A percentile compares a stretch with the other conserved stretches of the same genome.
These are phyloP conservation scores for Myocastor coypus DNA, from an alignment of 2,113 vertebrate genomes.

Conservation along the genomic window DNA sequence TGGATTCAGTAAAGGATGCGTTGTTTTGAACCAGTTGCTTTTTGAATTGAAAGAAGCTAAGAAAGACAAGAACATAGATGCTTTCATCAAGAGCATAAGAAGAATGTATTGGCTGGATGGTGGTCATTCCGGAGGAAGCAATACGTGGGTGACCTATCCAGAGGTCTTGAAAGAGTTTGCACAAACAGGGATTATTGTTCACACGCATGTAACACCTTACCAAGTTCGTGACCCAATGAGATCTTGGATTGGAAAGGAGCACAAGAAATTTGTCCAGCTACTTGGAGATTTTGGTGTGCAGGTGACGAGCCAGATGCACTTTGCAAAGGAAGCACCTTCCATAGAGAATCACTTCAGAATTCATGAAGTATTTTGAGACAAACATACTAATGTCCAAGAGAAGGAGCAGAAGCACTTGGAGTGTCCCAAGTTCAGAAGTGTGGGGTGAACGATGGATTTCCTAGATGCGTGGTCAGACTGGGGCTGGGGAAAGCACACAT, in stretches of 20 bases:
- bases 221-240: slow-evolving; percentile 96
- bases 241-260: slow-evolving; percentile 97
- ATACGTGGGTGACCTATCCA: slow-evolving; percentile 96
- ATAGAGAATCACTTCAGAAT: slow-evolving; percentile 98
- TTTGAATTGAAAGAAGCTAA: slow-evolving; percentile 93
- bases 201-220: slow-evolving; percentile 96
- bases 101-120: slow-evolving; percentile 98
- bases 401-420: slow-evolving; percentile 73
- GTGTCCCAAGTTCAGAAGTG: slow-evolving; percentile 56
- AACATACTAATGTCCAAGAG: slow-evolving; percentile 53
- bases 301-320: slow-evolving; percentile 93
- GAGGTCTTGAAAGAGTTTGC: slow-evolving; percentile 91
- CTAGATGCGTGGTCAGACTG: slow-evolving; percentile 61
- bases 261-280: slow-evolving; percentile 91
- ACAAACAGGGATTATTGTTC: slow-evolving; percentile 90
- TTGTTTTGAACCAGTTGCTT: slow-evolving; percentile 97
- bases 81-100: slow-evolving; percentile 90
- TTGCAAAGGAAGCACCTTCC: slow-evolving; percentile 92
- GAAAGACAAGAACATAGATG: slow-evolving; percentile 88
- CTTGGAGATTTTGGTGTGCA: slow-evolving; percentile 92
- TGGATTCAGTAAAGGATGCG: slow-evolving; percentile 99
- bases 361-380: slow-evolving; percentile 91
- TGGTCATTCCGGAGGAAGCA: slow-evolving; percentile 96
- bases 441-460: slow-evolving; percentile 64
- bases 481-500: slow-evolving; percentile 67